Evolutionary conservation across 2,797 vertebrate genomes (phyloP), one percentile per base, ranked within the genome.

Genomic region (Eptatretus atami): DNA sequence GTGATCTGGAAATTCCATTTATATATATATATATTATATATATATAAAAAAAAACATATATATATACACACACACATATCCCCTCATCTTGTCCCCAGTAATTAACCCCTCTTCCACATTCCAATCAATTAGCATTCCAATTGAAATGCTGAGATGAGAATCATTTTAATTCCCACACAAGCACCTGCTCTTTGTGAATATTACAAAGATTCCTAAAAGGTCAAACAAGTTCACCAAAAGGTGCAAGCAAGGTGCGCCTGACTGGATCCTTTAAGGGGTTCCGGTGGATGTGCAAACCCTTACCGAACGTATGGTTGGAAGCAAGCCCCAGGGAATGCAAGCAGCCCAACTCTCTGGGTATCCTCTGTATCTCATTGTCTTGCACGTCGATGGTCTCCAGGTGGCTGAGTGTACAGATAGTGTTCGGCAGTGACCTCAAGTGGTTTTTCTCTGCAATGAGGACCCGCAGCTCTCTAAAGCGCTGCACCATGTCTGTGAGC

Each of bases 301-400:
- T 87, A 69, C 87, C 84, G 77, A 92, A 74, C 1, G 84, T 84
- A 65, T 88, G 88, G 71, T 79, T 84, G 0, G 86, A 84, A 0
- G 92, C 71, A 71, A 76, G 81, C 63, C 71, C 69, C 73, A 94
- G 74, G 2, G 75, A 70, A 9, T 24, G 70, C 68, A 92, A 70
- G 69, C 76, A 75, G 69, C 82, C 77, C 71, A 93, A 76, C n/a
- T 86, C 83, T 0, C 75, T 74, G 0, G 86, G 85, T 1, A 94
- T 76, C 1, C 74, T 82, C 68, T 82, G 81, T 13, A 94, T 81
- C 68, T 81, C 70, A 0, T 90, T 94, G 69, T 83, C 78, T 66
- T 88, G 80, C 11, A 79, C 69, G 2, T 94, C 86, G 55, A 94
- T 74, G 3, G 88, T 52, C 73, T 90, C 83, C 68, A 93, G 74